phyloP scores from a whole-genome alignment of 2,888 invertebrate genomes.

The Nomada flava region DNA sequence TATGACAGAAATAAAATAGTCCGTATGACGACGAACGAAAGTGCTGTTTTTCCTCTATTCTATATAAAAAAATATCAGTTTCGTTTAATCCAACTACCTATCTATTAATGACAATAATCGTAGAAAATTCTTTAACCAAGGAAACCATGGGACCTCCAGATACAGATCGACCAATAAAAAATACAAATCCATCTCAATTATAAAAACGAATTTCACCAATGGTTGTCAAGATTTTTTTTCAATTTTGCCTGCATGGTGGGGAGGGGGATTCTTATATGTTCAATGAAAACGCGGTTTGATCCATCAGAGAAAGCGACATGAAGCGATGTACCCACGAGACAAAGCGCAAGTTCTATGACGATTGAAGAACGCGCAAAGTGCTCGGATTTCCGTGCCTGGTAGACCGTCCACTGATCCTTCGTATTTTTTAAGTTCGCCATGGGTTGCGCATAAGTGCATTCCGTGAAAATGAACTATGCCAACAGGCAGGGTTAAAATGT shows the following conservation, averaged over 20 bases:
- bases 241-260: too few species aligned
- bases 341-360: conserved; percentile 66
- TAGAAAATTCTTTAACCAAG: background rate
- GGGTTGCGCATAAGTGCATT: conserved; percentile 45
- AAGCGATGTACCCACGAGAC: conserved; percentile 47
- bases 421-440: conserved; percentile 33
- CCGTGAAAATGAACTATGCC: conserved; percentile 32
- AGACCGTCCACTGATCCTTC: conserved; percentile 57
- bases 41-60: background rate
- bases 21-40: background rate
- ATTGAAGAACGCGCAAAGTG: conserved; percentile 69
- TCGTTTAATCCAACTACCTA: background rate
- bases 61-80: too few species aligned
- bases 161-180: background rate
- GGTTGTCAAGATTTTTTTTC: background rate
- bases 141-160: background rate
- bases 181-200: background rate
- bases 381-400: conserved; percentile 58
- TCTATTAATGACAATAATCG: background rate
- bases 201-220: conserved; percentile 10
- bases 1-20: background rate
- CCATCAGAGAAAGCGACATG: conserved; percentile 53
- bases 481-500: conserved; percentile 27
- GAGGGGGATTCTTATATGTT: too few species aligned
- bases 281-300: conserved; percentile 45